Conservation (phyloP, 2,113 vertebrate genomes). For the Gallinago paraguaiae region DNA sequence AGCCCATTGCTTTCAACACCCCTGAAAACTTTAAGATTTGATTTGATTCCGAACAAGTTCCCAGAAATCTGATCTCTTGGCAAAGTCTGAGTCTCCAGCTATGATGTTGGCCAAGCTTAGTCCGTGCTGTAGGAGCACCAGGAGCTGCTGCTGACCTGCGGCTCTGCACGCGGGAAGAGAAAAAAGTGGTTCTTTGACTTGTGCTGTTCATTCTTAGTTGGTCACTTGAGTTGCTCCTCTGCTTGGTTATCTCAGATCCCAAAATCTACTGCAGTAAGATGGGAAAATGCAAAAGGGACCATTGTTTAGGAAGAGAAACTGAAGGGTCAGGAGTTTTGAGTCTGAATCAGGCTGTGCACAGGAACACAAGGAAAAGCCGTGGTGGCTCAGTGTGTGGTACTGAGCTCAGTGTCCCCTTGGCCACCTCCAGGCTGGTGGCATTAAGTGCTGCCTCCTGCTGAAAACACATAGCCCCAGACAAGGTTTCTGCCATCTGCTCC, state of each 20-base stretch:
- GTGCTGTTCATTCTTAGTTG: no score
- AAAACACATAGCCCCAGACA: background rate
- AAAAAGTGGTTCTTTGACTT: background rate
- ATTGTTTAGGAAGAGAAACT: rapidly evolving
- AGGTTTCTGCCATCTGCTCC: background rate
- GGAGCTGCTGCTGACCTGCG: background rate
- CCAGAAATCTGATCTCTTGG: background rate
- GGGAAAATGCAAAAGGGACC: background rate
- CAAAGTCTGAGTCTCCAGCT: background rate
- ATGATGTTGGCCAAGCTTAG: background rate
- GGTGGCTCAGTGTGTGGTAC: rapidly evolving
- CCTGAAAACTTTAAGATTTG: background rate
- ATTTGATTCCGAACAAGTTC: background rate
- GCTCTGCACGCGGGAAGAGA: background rate
- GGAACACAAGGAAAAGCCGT: background rate
- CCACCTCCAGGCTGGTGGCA: background rate
- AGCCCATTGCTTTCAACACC: background rate
- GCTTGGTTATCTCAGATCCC: background rate
- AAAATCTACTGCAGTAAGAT: background rate
- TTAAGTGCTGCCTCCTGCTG: background rate
- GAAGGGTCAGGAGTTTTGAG: background rate
- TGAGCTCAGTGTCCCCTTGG: background rate
- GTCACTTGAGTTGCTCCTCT: background rate
- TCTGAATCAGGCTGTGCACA: background rate
- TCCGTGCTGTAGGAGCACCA: background rate